Evolutionary conservation across 2,797 vertebrate species (phyloP), one percentile per base, ranked within the genome.

Genomic region (Clarias fuscus): DNA sequence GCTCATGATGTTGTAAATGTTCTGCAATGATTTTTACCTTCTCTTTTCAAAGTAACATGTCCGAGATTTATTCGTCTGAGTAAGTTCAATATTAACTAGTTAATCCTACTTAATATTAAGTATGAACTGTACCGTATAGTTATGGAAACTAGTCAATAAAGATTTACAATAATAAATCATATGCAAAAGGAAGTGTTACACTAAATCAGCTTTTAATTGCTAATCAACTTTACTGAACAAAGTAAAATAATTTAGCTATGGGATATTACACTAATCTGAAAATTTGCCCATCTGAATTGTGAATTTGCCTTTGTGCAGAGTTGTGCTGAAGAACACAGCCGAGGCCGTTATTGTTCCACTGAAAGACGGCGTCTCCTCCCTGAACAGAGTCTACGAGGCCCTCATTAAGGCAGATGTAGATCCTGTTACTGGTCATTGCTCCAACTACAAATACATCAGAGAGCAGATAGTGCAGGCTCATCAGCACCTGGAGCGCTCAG

Each of bases 391-490:
- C 30, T 70, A 37, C 17, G 2, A 37, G 67, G 67, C 30, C 17
- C 67, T 70, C 15, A 70, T 70, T 10, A 18, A 70, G 17, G 30
- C 67, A 70, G 67, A 70, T 70, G 67, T 70, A 37, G 15, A 33
- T 68, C 30, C 67, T 68, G 1, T 68, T 7, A 68, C 67, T 33
- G 67, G 30, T 27, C 30, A 68, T 33, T 68, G 67, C 67, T 68
- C 67, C 27, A 33, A 33, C 67, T 68, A 33, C 6, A 13, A 68
- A 15, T 18, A 33, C 67, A 18, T 7, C 67, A 68, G 14, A 68
- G 14, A 68, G 67, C 15, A 68, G 67, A 68, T 68, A 68, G 67
- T 68, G 2, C 67, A 68, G 67, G 67, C 67, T 68, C 67, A 68
- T 33, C 67, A 18, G 30, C 2, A 18, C 27, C 67, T 33, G 67